A percentile compares a stretch with the other conserved stretches of the same genome.
These are phyloP conservation scores for Leptatherina wallacei DNA, from an alignment of 2,797 vertebrate genomes.

Conservation along the genomic window DNA sequence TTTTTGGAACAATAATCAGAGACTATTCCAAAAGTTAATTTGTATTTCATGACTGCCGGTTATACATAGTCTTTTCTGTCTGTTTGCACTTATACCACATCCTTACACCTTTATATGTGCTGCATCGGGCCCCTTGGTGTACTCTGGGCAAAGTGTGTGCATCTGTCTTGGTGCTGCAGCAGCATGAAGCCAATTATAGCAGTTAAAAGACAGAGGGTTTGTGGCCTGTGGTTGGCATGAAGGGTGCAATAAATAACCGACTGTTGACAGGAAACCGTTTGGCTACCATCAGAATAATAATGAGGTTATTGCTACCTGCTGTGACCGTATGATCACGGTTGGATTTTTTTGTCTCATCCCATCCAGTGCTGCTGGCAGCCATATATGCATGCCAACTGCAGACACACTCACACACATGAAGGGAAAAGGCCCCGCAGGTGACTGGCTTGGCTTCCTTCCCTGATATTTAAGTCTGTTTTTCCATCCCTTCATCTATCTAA, in stretches of 20 bases:
- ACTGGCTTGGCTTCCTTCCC: slow-evolving; percentile 63
- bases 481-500: slow-evolving; percentile 38
- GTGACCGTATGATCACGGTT: slow-evolving; percentile 79
- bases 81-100: slow-evolving; percentile 6
- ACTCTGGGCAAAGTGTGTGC: slow-evolving; percentile 71
- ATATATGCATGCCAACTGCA: slow-evolving; percentile 61
- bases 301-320: slow-evolving; percentile 85
- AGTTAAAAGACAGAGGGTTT: slow-evolving; percentile 85
- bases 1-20: no score
- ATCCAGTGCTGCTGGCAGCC: slow-evolving; percentile 65
- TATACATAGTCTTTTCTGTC: background rate
- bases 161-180: slow-evolving; percentile 80
- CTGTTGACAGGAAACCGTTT: slow-evolving; percentile 83
- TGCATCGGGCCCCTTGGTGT: slow-evolving; percentile 45
- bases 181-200: slow-evolving; percentile 87
- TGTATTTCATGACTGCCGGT: background rate
- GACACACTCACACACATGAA: slow-evolving; percentile 49
- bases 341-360: slow-evolving; percentile 74
- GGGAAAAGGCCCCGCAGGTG: slow-evolving; percentile 57
- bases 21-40: no score
- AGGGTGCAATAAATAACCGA: slow-evolving; percentile 84
- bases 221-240: slow-evolving; percentile 77
- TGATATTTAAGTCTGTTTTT: slow-evolving; percentile 44
- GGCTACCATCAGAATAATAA: slow-evolving; percentile 84
- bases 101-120: slow-evolving; percentile 13